phyloP scores from a whole-genome alignment of 2,113 vertebrate species.

The Pogonocichla stellata region DNA sequence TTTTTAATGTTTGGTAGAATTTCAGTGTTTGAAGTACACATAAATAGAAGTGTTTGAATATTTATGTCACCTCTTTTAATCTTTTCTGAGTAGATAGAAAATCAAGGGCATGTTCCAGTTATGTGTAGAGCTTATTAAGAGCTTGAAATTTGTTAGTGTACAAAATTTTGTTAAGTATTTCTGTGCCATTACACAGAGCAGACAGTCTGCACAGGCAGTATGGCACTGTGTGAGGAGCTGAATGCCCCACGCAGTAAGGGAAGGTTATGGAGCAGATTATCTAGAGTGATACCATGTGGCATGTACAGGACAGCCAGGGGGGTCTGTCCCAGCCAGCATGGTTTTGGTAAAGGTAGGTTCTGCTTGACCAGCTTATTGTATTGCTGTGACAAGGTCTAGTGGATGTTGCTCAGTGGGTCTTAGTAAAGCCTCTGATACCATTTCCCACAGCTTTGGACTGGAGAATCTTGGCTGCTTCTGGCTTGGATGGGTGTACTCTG shows the following conservation, averaged over 20 bases:
- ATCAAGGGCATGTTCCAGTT: background rate
- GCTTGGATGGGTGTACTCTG: fast-evolving
- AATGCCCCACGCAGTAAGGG: background rate
- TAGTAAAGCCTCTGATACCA: background rate
- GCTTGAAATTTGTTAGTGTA: background rate
- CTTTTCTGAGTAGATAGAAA: background rate
- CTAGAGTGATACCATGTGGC: too few species aligned
- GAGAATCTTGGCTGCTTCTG: background rate
- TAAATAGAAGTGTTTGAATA: background rate
- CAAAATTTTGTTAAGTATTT: background rate
- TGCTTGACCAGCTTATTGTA: background rate
- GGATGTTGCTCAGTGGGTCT: background rate
- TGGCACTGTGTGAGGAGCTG: background rate
- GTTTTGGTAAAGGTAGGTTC: background rate
- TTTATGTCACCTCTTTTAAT: background rate
- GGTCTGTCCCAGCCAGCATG: background rate
- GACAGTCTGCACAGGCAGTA: background rate
- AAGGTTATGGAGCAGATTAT: background rate
- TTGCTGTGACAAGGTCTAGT: background rate
- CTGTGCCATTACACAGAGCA: background rate
- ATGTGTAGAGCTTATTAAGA: background rate
- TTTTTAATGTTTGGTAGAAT: background rate
- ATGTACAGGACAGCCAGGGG: background rate
- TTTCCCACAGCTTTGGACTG: background rate
- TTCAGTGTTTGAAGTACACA: background rate